phyloP scores from a whole-genome alignment of 2,113 vertebrate species.

The Nerophis ophidion region DNA sequence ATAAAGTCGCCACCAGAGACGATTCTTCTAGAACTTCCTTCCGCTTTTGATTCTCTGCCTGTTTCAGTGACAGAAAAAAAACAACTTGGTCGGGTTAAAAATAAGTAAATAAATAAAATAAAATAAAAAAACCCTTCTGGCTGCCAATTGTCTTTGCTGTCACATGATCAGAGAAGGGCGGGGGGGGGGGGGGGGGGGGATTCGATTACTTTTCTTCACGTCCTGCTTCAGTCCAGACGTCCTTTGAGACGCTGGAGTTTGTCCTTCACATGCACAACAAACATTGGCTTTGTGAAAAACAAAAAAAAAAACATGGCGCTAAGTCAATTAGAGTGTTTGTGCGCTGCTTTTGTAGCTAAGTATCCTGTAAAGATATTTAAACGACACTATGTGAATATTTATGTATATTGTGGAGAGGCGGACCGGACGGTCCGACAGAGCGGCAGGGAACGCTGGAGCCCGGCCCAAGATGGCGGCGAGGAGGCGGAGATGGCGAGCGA shows the following conservation, averaged over 20 bases:
- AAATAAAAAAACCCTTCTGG: conserved; percentile 18
- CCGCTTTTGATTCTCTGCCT: conserved; percentile 1
- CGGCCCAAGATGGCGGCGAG: too few relatives aligned
- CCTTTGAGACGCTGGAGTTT: background rate
- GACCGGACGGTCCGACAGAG: too few relatives aligned
- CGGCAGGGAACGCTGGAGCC: too few relatives aligned
- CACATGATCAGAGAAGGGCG: conserved; percentile 18
- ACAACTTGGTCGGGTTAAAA: conserved; percentile 8
- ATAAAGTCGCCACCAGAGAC: conserved; percentile 15
- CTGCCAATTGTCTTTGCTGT: conserved; percentile 33
- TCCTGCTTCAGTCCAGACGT: conserved; percentile 3
- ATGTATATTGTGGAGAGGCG: too few relatives aligned
- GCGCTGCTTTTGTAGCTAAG: too few relatives aligned
- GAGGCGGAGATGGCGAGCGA: too few relatives aligned
- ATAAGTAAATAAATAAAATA: too few relatives aligned
- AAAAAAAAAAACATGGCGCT: too few relatives aligned
- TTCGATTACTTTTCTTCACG: conserved; percentile 30
- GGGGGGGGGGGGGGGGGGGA: conserved; percentile 1
- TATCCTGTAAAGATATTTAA: too few relatives aligned
- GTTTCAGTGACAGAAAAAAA: conserved; percentile 16
- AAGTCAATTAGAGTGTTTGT: too few relatives aligned
- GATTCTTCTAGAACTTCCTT: background rate
- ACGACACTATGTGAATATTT: too few relatives aligned
- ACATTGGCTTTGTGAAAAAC: background rate
- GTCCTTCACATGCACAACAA: conserved; percentile 5